Evolutionary conservation across 1,140 invertebrate species (phyloP).

Genomic region (Drosophila melanica): DNA sequence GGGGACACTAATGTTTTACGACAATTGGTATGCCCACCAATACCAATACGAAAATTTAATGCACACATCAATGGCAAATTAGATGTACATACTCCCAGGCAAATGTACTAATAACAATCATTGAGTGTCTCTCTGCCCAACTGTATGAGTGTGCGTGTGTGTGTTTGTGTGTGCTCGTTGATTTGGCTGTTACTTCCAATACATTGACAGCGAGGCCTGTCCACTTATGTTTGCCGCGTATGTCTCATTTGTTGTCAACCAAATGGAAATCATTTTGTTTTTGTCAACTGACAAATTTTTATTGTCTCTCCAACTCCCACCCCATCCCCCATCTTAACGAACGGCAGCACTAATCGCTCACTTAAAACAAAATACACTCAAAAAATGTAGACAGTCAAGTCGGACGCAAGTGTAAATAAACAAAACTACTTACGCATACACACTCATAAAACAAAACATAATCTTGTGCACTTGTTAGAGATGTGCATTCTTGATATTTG

Average conservation of each 20-base stretch:
- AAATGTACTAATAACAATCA: slow-evolving; percentile 81
- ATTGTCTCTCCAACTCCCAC: slow-evolving; percentile 49
- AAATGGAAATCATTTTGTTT: slow-evolving; percentile 79
- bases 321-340: background rate
- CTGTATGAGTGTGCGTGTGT: background rate
- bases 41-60: slow-evolving; percentile 66
- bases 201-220: slow-evolving; percentile 57
- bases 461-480: slow-evolving; percentile 30
- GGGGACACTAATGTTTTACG: slow-evolving; percentile 81
- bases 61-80: slow-evolving; percentile 81
- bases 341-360: slow-evolving; percentile 66
- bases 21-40: slow-evolving; percentile 69
- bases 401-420: slow-evolving; percentile 47
- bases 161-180: slow-evolving; percentile 48
- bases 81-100: slow-evolving; percentile 72
- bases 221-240: slow-evolving; percentile 58
- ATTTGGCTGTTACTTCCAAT: slow-evolving; percentile 77
- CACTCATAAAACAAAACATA: background rate
- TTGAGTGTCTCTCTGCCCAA: slow-evolving; percentile 46
- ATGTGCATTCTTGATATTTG: slow-evolving; percentile 13
- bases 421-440: slow-evolving; percentile 40
- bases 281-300: slow-evolving; percentile 78
- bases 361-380: slow-evolving; percentile 55
- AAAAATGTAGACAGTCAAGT: slow-evolving; percentile 20
- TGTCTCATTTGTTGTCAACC: slow-evolving; percentile 71